Conservation (phyloP, 2,888 invertebrate species). For the Ormyrus pomaceus region DNA sequence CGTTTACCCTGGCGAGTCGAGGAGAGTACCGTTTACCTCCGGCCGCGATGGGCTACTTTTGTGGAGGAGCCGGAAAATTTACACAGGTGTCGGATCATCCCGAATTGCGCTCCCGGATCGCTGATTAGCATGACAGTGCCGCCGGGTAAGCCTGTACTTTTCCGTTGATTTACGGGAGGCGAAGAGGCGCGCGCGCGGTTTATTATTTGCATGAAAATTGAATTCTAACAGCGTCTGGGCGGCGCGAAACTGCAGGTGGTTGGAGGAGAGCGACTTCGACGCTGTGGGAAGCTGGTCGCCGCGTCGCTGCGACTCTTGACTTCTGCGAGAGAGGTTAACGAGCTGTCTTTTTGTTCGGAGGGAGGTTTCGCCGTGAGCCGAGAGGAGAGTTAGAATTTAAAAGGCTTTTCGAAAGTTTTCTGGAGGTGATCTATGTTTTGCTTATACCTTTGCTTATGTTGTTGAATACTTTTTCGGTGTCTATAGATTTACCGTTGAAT, state of each 20-base stretch:
- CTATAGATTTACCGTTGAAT: too few species aligned
- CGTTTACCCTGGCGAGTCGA: too few species aligned
- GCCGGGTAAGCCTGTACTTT: not conserved
- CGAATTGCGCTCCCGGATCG: not conserved
- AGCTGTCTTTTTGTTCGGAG: too few species aligned
- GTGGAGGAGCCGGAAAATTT: constrained; percentile 23
- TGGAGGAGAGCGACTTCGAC: too few species aligned
- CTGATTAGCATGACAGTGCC: constrained; percentile 33
- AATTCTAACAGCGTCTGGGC: not conserved
- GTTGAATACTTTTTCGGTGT: too few species aligned
- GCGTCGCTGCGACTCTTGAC: too few species aligned
- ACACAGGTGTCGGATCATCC: constrained; percentile 41
- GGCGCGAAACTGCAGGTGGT: constrained; percentile 1
- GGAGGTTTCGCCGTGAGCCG: not conserved
- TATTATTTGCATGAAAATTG: constrained; percentile 19
- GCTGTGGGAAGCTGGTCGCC: too few species aligned
- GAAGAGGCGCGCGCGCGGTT: not conserved
- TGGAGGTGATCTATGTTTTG: too few species aligned
- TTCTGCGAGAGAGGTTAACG: too few species aligned
- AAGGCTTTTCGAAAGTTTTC: too few species aligned
- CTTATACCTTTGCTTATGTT: too few species aligned
- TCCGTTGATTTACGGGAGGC: constrained; percentile 5
- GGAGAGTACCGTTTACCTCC: too few species aligned
- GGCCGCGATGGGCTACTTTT: constrained; percentile 4
- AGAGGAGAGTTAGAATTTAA: not conserved